Conservation (phyloP, 2,888 invertebrate species). For the Deilephila porcellus region DNA sequence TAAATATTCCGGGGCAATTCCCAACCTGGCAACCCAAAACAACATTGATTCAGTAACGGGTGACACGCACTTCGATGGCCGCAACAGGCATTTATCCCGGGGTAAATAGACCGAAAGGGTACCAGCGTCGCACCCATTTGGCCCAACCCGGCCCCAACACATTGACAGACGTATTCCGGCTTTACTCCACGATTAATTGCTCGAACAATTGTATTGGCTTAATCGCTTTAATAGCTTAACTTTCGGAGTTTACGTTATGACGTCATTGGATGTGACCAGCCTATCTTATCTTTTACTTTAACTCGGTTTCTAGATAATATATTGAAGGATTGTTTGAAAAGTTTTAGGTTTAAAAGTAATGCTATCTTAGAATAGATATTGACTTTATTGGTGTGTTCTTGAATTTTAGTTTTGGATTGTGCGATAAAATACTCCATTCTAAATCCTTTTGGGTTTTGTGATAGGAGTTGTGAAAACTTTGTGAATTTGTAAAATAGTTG, state of each 20-base stretch:
- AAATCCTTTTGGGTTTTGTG: too few relatives aligned
- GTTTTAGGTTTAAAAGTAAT: too few relatives aligned
- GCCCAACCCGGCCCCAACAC: slow-evolving; percentile 8
- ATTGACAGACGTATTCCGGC: not conserved
- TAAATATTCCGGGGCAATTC: not conserved
- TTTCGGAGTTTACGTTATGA: slow-evolving; percentile 21
- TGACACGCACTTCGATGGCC: slow-evolving; percentile 21
- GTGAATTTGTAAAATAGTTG: too few relatives aligned
- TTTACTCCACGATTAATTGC: slow-evolving; percentile 23
- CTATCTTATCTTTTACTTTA: not conserved
- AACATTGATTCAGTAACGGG: not conserved
- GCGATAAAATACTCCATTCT: too few relatives aligned
- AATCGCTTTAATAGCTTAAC: slow-evolving; percentile 32
- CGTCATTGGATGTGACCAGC: slow-evolving; percentile 2
- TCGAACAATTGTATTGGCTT: not conserved
- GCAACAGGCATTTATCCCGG: slow-evolving; percentile 33
- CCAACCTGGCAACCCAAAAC: not conserved
- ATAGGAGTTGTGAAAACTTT: too few relatives aligned
- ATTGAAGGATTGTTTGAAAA: too few relatives aligned
- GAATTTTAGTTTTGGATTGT: too few relatives aligned
- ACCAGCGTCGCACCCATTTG: slow-evolving; percentile 6
- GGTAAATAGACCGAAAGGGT: slow-evolving; percentile 27
- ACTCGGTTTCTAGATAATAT: too few relatives aligned
- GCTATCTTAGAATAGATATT: too few relatives aligned
- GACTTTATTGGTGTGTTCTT: too few relatives aligned